A percentile compares a stretch with the other conserved stretches of the same genome.
Conservation (phyloP, 1,140 invertebrate genomes). For the Pinna nobilis region DNA sequence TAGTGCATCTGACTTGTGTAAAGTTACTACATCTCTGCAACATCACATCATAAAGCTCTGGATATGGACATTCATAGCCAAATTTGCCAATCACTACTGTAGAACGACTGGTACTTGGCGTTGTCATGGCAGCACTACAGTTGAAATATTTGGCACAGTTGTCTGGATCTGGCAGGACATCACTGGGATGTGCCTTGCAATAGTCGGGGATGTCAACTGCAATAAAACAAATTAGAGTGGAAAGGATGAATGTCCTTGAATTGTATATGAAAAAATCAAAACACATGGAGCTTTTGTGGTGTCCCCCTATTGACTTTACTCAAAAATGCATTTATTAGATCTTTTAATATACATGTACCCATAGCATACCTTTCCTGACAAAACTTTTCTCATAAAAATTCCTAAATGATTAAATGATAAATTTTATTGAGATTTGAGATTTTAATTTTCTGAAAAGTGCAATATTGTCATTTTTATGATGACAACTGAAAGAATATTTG, state of each 20-base stretch:
- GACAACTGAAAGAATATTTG: too few species aligned
- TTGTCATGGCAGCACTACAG: slow-evolving; percentile 11
- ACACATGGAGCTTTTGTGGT: neutral
- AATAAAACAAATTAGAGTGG: too few species aligned
- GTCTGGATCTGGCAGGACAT: slow-evolving; percentile 20
- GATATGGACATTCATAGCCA: slow-evolving; percentile 11
- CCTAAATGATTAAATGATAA: neutral
- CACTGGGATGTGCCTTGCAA: slow-evolving; percentile 31
- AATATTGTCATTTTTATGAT: too few species aligned
- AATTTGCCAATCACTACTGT: slow-evolving; percentile 16
- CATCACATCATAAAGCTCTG: neutral
- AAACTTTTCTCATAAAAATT: neutral
- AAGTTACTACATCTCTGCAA: slow-evolving; percentile 27
- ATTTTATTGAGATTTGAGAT: too few species aligned
- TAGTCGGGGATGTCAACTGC: slow-evolving; percentile 6
- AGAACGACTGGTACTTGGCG: slow-evolving; percentile 10
- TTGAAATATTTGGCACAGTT: slow-evolving; percentile 44
- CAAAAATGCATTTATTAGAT: neutral
- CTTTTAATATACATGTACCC: neutral
- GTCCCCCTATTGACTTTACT: neutral
- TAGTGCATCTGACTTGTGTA: slow-evolving; percentile 23
- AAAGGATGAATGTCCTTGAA: neutral
- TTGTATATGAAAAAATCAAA: neutral
- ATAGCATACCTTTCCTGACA: neutral
- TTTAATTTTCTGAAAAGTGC: too few species aligned